These are phyloP conservation scores for Furnarius figulus DNA, from an alignment of 2,113 vertebrate genomes.

Conservation along the genomic window DNA sequence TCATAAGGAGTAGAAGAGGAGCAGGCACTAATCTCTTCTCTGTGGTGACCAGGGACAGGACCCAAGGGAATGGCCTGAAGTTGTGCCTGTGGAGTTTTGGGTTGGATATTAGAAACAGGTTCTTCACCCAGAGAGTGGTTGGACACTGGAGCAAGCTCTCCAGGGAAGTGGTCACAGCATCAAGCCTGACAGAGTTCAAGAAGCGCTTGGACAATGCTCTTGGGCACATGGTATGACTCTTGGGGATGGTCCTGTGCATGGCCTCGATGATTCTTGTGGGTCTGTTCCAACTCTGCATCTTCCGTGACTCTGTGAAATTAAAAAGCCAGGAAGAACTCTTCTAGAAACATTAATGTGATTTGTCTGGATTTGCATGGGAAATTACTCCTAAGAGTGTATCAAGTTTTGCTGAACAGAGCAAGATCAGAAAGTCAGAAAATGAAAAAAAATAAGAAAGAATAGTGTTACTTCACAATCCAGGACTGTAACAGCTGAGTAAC, in stretches of 20 bases:
- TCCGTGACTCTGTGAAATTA: background rate
- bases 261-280: background rate
- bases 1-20: background rate
- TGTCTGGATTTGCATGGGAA: background rate
- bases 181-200: background rate
- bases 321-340: background rate
- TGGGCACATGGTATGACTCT: background rate
- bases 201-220: background rate
- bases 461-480: background rate
- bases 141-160: background rate
- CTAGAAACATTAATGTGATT: background rate
- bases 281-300: background rate
- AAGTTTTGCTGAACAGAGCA: background rate
- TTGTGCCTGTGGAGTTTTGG: background rate
- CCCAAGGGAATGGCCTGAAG: background rate
- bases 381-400: background rate
- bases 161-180: background rate
- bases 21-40: background rate
- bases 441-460: background rate
- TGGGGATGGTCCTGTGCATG: background rate
- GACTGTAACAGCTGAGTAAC: background rate
- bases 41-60: background rate
- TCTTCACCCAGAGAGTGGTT: background rate
- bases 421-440: background rate
- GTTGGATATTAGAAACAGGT: background rate